Evolutionary conservation across 2,113 vertebrate genomes (phyloP).

Genomic region (Romanogobio albipinnatus): DNA sequence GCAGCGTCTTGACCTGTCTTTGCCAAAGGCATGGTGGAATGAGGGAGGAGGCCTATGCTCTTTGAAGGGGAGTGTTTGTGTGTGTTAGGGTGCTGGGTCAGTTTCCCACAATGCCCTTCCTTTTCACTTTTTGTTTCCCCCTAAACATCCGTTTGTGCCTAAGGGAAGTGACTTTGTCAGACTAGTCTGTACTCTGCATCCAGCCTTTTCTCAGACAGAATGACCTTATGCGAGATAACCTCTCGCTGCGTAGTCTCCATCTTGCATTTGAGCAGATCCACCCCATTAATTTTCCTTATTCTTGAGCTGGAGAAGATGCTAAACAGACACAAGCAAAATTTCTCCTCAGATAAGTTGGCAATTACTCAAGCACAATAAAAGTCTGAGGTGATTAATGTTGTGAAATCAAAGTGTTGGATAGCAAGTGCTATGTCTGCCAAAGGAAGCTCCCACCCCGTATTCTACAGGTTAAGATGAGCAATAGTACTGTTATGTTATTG

Average conservation of each 20-base stretch:
- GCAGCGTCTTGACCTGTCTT: constrained; percentile 62
- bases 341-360: constrained; percentile 14
- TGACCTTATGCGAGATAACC: constrained; percentile 11
- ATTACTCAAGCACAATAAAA: constrained; percentile 31
- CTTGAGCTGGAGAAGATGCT: constrained; percentile 2
- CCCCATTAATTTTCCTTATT: constrained; percentile 5
- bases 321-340: constrained; percentile 11
- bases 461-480: neutral
- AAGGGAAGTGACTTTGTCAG: constrained; percentile 33
- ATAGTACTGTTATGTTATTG: no score
- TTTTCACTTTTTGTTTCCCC: constrained; percentile 15
- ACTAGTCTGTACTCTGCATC: neutral
- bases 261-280: constrained; percentile 4
- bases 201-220: no score
- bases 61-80: constrained; percentile 36
- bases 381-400: neutral
- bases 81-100: constrained; percentile 39
- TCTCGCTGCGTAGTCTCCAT: neutral
- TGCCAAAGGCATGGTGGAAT: constrained; percentile 68
- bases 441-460: neutral
- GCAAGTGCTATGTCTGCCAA: neutral
- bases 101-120: constrained; percentile 28
- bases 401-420: constrained; percentile 17
- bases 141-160: constrained; percentile 19
- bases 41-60: constrained; percentile 53